Evolutionary conservation across 2,797 vertebrate genomes (phyloP).

Genomic region (Amblyopsis hoosieri): DNA sequence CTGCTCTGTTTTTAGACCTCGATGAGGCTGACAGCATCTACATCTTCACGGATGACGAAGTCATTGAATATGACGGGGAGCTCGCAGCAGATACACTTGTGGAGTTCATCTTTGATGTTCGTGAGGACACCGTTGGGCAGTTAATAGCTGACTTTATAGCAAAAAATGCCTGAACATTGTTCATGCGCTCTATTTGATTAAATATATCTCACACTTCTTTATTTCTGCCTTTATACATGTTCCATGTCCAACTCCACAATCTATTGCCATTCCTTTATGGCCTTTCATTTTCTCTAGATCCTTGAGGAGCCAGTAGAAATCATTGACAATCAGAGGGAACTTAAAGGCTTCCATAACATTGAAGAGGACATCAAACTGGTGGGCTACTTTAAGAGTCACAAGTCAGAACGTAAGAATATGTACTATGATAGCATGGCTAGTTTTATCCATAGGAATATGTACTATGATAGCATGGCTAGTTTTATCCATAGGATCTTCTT

Average conservation of each 20-base stretch:
- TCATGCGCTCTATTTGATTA: slow-evolving; percentile 6
- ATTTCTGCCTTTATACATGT: slow-evolving; percentile 10
- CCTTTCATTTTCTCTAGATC: slow-evolving; percentile 11
- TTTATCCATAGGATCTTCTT: no score
- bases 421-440: not conserved
- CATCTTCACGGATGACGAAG: slow-evolving; percentile 86
- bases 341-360: slow-evolving; percentile 84
- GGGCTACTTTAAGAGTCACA: slow-evolving; percentile 91
- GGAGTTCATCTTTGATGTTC: slow-evolving; percentile 90
- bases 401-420: slow-evolving; percentile 88
- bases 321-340: slow-evolving; percentile 83
- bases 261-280: not conserved
- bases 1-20: slow-evolving; percentile 71
- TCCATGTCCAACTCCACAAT: slow-evolving; percentile 4
- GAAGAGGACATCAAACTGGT: slow-evolving; percentile 92
- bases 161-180: slow-evolving; percentile 10
- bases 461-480: not conserved
- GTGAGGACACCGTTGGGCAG: slow-evolving; percentile 70
- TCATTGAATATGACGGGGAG: slow-evolving; percentile 91
- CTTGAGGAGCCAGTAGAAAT: slow-evolving; percentile 91
- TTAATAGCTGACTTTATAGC: slow-evolving; percentile 58
- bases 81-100: slow-evolving; percentile 88
- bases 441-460: slow-evolving; percentile 6
- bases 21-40: slow-evolving; percentile 86
- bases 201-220: slow-evolving; percentile 5